Evolutionary conservation across 2,113 vertebrate species (phyloP).

Genomic region (Phoenicopterus ruber): DNA sequence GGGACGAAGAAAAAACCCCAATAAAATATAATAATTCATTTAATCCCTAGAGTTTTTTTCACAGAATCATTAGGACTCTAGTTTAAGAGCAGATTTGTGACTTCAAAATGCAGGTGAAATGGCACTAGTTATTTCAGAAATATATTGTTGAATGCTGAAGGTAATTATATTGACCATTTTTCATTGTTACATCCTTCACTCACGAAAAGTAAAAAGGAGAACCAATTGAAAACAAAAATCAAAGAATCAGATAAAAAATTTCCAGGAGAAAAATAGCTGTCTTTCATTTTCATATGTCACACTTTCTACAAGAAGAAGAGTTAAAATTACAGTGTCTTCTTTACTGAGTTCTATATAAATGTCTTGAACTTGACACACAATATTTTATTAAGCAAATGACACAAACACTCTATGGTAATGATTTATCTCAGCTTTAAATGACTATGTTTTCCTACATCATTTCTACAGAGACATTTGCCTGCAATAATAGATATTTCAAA

Average conservation of each 20-base stretch:
- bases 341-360: background rate
- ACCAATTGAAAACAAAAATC: background rate
- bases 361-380: background rate
- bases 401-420: background rate
- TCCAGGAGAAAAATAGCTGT: background rate
- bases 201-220: background rate
- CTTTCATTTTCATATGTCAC: background rate
- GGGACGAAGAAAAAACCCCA: background rate
- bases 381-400: background rate
- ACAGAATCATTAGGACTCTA: background rate
- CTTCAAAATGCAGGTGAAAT: slow-evolving; percentile 16
- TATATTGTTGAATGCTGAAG: background rate
- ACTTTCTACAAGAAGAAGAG: background rate
- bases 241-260: background rate
- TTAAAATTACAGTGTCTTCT: background rate
- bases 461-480: slow-evolving; percentile 13
- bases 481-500: slow-evolving; percentile 46
- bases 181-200: background rate
- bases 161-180: background rate
- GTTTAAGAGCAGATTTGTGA: background rate
- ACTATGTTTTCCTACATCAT: background rate
- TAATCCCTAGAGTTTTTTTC: background rate
- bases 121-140: slow-evolving; percentile 18
- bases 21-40: background rate
- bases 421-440: background rate